These are phyloP conservation scores for Mythimna lalbum DNA, from an alignment of 2,888 invertebrate species.

Conservation along the genomic window DNA sequence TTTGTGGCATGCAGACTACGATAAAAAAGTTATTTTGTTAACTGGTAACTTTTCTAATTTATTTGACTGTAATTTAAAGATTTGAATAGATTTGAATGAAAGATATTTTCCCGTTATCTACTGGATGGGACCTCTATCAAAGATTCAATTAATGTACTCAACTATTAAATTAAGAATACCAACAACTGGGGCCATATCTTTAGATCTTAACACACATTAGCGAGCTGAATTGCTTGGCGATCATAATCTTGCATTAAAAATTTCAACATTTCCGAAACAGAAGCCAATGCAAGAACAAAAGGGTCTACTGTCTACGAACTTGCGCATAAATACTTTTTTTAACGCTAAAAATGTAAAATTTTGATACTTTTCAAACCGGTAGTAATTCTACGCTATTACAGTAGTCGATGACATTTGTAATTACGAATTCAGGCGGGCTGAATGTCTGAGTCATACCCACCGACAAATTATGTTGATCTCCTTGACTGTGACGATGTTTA, in stretches of 20 bases:
- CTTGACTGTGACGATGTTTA: constrained; percentile 10
- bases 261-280: constrained; percentile 15
- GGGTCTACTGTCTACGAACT: constrained; percentile 12
- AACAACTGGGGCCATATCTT: constrained; percentile 1
- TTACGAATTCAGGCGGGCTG: constrained; percentile 45
- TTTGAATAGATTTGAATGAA: neutral
- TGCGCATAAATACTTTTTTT: neutral
- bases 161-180: neutral
- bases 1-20: constrained; percentile 15
- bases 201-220: neutral
- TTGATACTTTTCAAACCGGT: constrained; percentile 6
- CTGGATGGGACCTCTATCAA: neutral
- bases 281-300: constrained; percentile 16
- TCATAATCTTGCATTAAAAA: constrained; percentile 3
- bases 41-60: neutral
- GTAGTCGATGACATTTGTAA: constrained; percentile 45
- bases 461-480: constrained; percentile 34
- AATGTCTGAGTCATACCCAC: constrained; percentile 46
- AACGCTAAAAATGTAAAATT: neutral
- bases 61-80: neutral
- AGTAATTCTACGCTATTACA: constrained; percentile 17
- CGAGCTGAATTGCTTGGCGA: neutral
- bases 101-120: neutral
- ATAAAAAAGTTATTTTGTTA: constrained; percentile 3
- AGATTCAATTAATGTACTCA: neutral